Evolutionary conservation across 2,113 vertebrate species (phyloP), one percentile per base, ranked within the genome.

Genomic region (Eublepharis macularius): DNA sequence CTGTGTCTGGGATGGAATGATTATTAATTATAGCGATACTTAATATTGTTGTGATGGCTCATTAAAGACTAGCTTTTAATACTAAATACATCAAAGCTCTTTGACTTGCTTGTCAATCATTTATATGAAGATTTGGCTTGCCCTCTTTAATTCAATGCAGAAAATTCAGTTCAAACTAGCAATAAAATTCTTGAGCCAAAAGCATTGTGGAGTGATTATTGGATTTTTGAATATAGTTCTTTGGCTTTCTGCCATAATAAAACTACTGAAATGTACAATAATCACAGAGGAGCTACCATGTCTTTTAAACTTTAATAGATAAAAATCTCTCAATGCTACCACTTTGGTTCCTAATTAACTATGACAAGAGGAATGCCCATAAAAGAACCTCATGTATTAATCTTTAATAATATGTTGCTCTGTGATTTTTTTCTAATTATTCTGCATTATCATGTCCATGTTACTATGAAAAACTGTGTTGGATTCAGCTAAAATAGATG

Each of bases 141-240:
- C 57, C 39, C 1, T 79, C 54, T 43, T 65, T 80, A 80, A 45
- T 80, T 45, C 77, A 45, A 11, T 19, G 29, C 45, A 66, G 16
- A 63, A 66, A 13, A 49, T 16, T 43, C 39, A 49, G 16, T 81
- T 81, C 65, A 69, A 66, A 81, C 47, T 81, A 54, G 45, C 66
- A 36, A 70, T 70, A 66, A 81, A 54, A 47, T 54, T 26, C 36
- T 54, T 36, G 3, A 82, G 21, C 47, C 34, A 69, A 72, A 51
- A 29, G 47, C 47, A 54, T 54, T 81, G 66, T 70, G 21, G 80
- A 51, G 45, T 81, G 65, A 69, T 81, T 81, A 81, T 51, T 81
- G 63, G 45, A 68, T 81, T 70, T 82, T 79, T 82, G 69, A 81
- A 69, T 82, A 39, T 82, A 70, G 45, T 47, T 82, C 36, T 82